These are phyloP conservation scores for Pandemis cinnamomeana DNA, from an alignment of 2,888 invertebrate genomes.

Conservation along the genomic window DNA sequence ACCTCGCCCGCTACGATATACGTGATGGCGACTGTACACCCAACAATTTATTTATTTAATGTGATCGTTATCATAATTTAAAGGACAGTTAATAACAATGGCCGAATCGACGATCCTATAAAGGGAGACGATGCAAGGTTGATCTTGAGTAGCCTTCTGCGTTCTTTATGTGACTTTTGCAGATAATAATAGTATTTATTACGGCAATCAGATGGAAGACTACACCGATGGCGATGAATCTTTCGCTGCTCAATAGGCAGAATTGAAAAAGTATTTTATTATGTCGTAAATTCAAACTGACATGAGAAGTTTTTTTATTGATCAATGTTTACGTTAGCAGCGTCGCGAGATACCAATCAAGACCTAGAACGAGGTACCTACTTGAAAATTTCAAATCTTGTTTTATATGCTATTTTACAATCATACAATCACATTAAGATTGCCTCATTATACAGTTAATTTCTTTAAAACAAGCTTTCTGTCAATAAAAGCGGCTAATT, in stretches of 20 bases:
- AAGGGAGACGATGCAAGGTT: neutral
- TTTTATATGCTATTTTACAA: neutral
- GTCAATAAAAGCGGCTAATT: slow-evolving; percentile 1
- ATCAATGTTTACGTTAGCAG: neutral
- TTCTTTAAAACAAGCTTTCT: slow-evolving; percentile 5
- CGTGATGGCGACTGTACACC: neutral
- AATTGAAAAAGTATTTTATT: slow-evolving; percentile 5
- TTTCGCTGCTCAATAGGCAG: neutral
- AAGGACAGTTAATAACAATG: slow-evolving; percentile 9
- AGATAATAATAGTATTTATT: neutral
- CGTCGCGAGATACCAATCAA: neutral
- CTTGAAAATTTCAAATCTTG: neutral
- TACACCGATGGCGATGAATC: neutral
- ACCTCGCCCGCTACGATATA: no score
- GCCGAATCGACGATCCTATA: neutral
- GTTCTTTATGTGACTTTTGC: neutral
- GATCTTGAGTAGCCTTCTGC: slow-evolving; percentile 7
- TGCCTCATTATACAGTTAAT: neutral
- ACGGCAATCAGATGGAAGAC: neutral
- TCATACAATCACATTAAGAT: neutral
- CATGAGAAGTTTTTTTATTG: neutral
- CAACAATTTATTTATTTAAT: neutral
- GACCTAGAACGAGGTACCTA: neutral
- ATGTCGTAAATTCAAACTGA: neutral
- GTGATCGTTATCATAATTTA: neutral